Percentiles rank a stretch among this genome's conserved stretches.
Evolutionary conservation across 2,113 vertebrate species (phyloP).

Genomic region (Daboia siamensis): DNA sequence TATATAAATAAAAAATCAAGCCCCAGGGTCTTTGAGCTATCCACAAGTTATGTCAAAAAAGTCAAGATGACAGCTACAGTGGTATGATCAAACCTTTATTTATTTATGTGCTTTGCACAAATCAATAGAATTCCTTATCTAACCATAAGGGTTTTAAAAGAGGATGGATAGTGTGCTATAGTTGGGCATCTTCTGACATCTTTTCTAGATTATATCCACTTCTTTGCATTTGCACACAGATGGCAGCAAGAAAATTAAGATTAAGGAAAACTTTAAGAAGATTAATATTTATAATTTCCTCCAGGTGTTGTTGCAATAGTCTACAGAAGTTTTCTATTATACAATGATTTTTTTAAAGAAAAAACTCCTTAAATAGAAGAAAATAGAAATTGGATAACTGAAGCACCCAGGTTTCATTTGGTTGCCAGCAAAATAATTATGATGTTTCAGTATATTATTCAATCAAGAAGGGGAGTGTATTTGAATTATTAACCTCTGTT

Average conservation of each 20-base stretch:
- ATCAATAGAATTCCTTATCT: slow-evolving; percentile 24
- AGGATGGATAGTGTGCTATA: slow-evolving; percentile 25
- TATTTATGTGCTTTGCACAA: slow-evolving; percentile 18
- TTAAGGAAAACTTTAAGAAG: slow-evolving; percentile 17
- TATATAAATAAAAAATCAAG: background rate
- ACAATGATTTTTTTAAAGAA: background rate
- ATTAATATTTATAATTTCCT: slow-evolving; percentile 13
- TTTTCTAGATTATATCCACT: slow-evolving; percentile 53
- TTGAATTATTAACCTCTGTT: slow-evolving; percentile 26
- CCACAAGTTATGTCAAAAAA: background rate
- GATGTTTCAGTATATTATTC: slow-evolving; percentile 11
- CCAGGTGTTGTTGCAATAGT: background rate
- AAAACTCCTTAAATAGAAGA: slow-evolving; percentile 20
- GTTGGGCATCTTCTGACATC: slow-evolving; percentile 26
- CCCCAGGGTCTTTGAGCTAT: background rate
- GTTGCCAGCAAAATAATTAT: background rate
- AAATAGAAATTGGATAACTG: background rate
- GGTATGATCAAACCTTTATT: background rate
- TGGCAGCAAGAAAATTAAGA: slow-evolving; percentile 31
- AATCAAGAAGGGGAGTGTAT: background rate
- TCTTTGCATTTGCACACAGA: slow-evolving; percentile 22
- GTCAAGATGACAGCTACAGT: background rate
- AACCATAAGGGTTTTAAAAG: slow-evolving; percentile 34
- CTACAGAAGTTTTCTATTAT: slow-evolving; percentile 18
- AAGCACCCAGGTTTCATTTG: background rate